These are phyloP conservation scores for Neodontobutis hainanensis DNA, from an alignment of 2,113 vertebrate species.

Conservation along the genomic window DNA sequence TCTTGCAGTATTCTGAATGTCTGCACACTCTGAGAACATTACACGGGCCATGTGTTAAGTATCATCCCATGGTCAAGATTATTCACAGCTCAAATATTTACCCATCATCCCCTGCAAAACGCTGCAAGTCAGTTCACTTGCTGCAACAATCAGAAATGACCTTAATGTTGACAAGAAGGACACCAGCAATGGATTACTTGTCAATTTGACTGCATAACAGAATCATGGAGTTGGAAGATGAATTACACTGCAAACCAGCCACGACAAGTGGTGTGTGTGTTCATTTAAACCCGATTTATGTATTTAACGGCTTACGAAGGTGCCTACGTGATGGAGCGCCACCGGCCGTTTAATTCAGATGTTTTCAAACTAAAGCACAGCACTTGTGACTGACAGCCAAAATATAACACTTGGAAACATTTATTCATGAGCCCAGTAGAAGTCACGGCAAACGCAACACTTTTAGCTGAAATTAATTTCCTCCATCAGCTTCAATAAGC, in stretches of 20 bases:
- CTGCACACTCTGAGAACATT: neutral
- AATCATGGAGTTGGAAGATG: constrained; percentile 81
- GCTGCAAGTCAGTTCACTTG: constrained; percentile 65
- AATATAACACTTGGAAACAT: constrained; percentile 60
- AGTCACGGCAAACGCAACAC: constrained; percentile 29
- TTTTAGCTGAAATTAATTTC: constrained; percentile 44
- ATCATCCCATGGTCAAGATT: constrained; percentile 25
- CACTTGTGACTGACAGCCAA: constrained; percentile 63
- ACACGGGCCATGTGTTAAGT: constrained; percentile 9
- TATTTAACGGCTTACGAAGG: constrained; percentile 75
- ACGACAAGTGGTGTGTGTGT: constrained; percentile 81
- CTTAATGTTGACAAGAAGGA: constrained; percentile 83
- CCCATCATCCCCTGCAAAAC: constrained; percentile 43
- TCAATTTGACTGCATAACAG: constrained; percentile 82
- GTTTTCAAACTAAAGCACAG: constrained; percentile 61
- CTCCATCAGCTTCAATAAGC: constrained; percentile 39
- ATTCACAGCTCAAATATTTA: constrained; percentile 33
- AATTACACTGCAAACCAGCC: constrained; percentile 78
- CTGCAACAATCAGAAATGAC: constrained; percentile 75
- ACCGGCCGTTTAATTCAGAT: constrained; percentile 75
- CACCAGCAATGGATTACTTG: constrained; percentile 80
- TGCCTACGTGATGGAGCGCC: constrained; percentile 68
- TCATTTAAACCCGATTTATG: constrained; percentile 82
- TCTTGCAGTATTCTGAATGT: neutral
- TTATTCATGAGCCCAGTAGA: constrained; percentile 45